Base-by-base conservation (phyloP, 2,888 invertebrate species). In the Drosophila kambysellisi region DNA sequence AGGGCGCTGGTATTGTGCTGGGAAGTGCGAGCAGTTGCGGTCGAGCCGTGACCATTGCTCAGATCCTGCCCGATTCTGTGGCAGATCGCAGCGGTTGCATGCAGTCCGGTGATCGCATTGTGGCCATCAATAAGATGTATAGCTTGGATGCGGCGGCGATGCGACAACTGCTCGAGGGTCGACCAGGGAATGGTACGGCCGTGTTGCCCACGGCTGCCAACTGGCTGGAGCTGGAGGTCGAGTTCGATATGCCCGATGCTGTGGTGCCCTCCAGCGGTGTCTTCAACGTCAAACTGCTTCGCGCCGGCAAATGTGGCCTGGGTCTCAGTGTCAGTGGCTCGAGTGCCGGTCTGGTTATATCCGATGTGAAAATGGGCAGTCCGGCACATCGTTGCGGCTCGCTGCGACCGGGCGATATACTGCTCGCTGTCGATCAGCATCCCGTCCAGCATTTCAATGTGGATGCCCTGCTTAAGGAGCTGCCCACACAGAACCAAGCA, bases 211-310 rank as follows among this genome's bases (percentile, higher is more conserved):
- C 82, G 0, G 94, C 94, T 17, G 94, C 94, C 11, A 95, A 95
- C 82, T 96, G 96, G 94, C 94, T 98, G 48, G 96, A 96, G 52
- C 92, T 98, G 50, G 96, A 97, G 83, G 95, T 97, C 1, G 98
- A 98, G 92, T 98, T 98, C 92, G 97, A 97, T 93, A 97, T 98
- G 92, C 97, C 97, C 12, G 98, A 98, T 81, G 96, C 97, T 0
- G 97, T 98, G 52, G 97, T 98, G 76, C 98, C 98, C 3, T 96
- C 97, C 7, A 97, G 97, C 83, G 98, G 98, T 0, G 96, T 98
- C 0, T 98, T 98, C 91, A 97, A 96, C 76, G 98, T 99, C 0
- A 97, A 98, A 92, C 94, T 99, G 59, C 96, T 97, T 6, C 96
- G 96, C 82, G 79, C 90, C 0, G 96, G 95, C 35, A 96, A 96